Evolutionary conservation across 2,113 vertebrate species (phyloP).

Genomic region (Epinephelus lanceolatus): DNA sequence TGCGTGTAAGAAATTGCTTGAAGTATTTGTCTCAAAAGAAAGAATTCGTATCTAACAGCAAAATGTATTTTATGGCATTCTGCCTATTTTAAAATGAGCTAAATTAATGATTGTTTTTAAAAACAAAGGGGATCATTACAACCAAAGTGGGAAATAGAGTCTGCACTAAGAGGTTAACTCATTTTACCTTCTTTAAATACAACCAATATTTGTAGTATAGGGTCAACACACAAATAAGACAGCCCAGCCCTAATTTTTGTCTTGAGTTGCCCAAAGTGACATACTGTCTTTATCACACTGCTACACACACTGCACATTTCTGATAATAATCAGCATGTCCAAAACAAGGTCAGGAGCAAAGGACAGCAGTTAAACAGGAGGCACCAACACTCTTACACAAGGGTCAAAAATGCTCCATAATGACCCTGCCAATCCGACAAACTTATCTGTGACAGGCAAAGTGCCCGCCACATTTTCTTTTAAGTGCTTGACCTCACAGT

Average conservation of each 20-base stretch:
- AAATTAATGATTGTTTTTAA: background rate
- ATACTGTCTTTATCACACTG: too few relatives aligned
- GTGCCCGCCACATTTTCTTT: constrained; percentile 1
- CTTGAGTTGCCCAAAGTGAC: background rate
- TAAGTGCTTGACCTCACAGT: constrained; percentile 6
- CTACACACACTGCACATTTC: background rate
- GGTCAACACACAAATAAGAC: background rate
- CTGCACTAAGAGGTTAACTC: background rate
- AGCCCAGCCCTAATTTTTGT: background rate
- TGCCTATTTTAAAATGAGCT: background rate
- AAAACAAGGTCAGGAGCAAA: background rate
- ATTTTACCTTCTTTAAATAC: background rate
- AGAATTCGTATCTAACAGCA: background rate
- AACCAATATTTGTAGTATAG: background rate
- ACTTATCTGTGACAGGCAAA: background rate
- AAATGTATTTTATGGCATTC: background rate
- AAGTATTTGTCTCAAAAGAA: background rate
- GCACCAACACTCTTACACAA: background rate
- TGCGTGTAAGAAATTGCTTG: background rate
- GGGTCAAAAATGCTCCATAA: constrained; percentile 2
- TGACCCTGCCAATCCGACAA: constrained; percentile 18
- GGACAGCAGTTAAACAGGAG: background rate
- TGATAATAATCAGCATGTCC: background rate
- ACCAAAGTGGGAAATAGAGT: background rate
- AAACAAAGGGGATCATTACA: background rate